Evolutionary conservation across 2,888 invertebrate species (phyloP).

Genomic region (Eristalinus sepulchralis): DNA sequence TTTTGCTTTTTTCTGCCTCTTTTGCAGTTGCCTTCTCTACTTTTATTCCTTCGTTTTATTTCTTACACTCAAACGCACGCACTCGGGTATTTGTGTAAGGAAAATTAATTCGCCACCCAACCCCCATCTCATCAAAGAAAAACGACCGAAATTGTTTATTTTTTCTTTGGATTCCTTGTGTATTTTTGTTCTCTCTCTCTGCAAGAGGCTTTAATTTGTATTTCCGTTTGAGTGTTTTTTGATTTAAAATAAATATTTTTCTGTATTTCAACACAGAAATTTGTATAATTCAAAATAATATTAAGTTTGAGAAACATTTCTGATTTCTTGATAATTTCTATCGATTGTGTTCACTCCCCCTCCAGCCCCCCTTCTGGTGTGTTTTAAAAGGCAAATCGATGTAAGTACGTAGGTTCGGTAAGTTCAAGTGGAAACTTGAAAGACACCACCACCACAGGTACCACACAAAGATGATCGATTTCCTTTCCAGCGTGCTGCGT

Average conservation of each 20-base stretch:
- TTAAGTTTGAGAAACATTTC: background rate
- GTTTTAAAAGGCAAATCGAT: background rate
- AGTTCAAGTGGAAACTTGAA: background rate
- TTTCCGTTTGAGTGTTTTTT: background rate
- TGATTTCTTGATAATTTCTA: background rate
- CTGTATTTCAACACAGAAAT: background rate
- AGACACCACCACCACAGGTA: background rate
- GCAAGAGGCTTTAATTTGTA: conserved; percentile 50
- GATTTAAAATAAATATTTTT: background rate
- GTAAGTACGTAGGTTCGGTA: background rate
- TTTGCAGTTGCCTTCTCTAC: conserved; percentile 22
- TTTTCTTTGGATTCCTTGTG: conserved; percentile 37
- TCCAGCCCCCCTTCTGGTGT: background rate
- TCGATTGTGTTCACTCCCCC: too few species aligned
- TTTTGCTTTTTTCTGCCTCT: background rate
- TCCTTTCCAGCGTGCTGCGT: background rate
- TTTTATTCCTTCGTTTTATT: background rate
- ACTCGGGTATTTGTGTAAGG: conserved; percentile 9
- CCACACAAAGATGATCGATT: background rate
- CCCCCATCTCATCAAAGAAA: too few species aligned
- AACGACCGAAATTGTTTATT: conserved; percentile 66
- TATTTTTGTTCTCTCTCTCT: background rate
- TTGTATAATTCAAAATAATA: background rate
- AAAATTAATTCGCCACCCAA: conserved; percentile 61
- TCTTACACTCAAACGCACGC: conserved; percentile 2